These are phyloP conservation scores for Pyrrhosoma nymphula DNA, from an alignment of 2,888 invertebrate species.

Conservation along the genomic window DNA sequence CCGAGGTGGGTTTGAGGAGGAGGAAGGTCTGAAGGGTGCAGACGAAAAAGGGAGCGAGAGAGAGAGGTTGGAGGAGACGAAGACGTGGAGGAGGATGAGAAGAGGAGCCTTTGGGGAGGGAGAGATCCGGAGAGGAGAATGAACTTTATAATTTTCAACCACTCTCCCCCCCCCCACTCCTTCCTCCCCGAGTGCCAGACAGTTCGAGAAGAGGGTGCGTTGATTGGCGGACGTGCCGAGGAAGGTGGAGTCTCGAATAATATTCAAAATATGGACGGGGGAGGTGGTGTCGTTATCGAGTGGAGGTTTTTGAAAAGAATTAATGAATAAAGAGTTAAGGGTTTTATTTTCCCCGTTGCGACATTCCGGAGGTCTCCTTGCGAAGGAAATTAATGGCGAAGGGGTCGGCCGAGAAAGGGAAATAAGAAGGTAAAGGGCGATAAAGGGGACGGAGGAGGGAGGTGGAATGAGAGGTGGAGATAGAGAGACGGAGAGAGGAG, in stretches of 20 bases:
- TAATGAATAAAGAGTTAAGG: not conserved
- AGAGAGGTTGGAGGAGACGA: not conserved
- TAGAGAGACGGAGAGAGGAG: not conserved
- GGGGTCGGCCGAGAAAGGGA: constrained; percentile 4
- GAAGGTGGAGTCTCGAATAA: constrained; percentile 10
- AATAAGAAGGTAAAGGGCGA: not conserved
- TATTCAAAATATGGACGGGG: not conserved
- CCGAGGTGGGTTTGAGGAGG: not conserved
- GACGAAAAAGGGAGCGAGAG: not conserved
- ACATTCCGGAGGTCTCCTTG: not conserved
- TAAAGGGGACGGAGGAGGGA: not conserved
- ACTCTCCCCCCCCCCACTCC: not conserved
- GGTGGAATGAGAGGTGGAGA: not conserved
- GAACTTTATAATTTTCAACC: not conserved
- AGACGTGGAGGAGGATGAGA: not conserved
- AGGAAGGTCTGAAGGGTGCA: not conserved
- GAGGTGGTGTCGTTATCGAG: not conserved
- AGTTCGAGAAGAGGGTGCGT: not conserved
- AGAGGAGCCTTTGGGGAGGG: not conserved
- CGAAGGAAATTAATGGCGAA: not conserved
- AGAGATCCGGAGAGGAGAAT: not conserved
- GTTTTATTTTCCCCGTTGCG: not conserved
- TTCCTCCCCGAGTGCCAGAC: not conserved
- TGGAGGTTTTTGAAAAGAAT: not conserved
- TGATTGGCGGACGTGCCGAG: not conserved